Conservation (phyloP, 2,888 invertebrate genomes). For the Piscicola geometra region DNA sequence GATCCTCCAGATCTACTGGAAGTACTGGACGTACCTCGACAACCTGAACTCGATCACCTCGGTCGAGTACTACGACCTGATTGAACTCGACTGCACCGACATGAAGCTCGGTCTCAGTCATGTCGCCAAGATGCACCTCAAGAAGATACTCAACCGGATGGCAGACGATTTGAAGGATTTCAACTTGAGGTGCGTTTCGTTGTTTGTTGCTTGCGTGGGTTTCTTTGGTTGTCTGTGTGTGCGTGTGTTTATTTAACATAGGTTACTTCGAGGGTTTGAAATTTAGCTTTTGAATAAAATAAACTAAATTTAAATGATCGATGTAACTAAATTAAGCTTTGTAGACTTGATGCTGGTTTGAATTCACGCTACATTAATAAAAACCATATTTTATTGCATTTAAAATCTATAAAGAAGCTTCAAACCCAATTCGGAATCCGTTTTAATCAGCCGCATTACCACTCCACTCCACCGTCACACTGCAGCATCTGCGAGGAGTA, state of each 20-base stretch:
- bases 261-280: too few relatives aligned
- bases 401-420: too few relatives aligned
- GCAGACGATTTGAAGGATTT: conserved; percentile 53
- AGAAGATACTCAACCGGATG: conserved; percentile 52
- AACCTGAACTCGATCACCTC: conserved; percentile 54
- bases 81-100: conserved; percentile 56
- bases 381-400: too few relatives aligned
- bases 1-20: conserved; percentile 52
- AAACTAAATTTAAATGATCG: too few relatives aligned
- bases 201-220: background rate
- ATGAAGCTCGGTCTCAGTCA: conserved; percentile 55
- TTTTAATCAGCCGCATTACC: too few relatives aligned
- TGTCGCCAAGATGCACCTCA: conserved; percentile 51
- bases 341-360: too few relatives aligned
- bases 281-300: too few relatives aligned
- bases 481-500: conserved; percentile 63
- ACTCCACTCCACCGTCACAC: background rate
- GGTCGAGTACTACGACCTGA: conserved; percentile 55
- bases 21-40: conserved; percentile 51
- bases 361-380: too few relatives aligned
- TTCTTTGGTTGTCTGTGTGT: too few relatives aligned
- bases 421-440: too few relatives aligned
- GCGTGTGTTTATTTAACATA: too few relatives aligned
- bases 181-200: conserved; percentile 49
- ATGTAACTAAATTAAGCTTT: too few relatives aligned